These are phyloP conservation scores for Synaphobranchus kaupii DNA, from an alignment of 2,797 vertebrate species.

Conservation along the genomic window DNA sequence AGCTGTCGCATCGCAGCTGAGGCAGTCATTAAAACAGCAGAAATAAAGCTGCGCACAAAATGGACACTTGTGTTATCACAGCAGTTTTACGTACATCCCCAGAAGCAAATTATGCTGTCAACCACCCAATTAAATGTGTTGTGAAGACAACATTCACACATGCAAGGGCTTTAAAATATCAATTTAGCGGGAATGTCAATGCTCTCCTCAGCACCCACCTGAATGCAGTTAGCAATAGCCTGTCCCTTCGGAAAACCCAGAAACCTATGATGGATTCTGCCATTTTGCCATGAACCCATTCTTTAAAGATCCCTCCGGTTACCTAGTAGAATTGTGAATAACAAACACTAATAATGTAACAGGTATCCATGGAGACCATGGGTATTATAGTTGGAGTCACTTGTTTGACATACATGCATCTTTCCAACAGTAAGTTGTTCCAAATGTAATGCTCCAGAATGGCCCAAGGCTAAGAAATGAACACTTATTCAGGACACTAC, in stretches of 20 bases:
- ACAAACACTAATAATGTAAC: background rate
- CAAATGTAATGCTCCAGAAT: background rate
- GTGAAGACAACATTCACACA: background rate
- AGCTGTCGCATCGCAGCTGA: too few species aligned
- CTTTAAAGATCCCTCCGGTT: background rate
- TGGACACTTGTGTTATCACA: background rate
- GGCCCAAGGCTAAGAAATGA: background rate
- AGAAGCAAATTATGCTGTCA: background rate
- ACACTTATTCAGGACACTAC: background rate
- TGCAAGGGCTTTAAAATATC: background rate
- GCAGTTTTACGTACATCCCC: background rate
- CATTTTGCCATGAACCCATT: background rate
- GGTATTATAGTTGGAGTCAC: background rate
- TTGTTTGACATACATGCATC: background rate
- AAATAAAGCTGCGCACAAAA: background rate
- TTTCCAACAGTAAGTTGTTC: background rate
- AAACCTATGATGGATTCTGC: background rate
- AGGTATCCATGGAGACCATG: background rate
- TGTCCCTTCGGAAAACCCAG: background rate
- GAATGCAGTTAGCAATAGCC: background rate
- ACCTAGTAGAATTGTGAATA: background rate
- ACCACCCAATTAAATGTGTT: background rate
- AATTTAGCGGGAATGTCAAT: background rate
- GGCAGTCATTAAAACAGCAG: background rate
- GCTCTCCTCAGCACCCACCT: background rate